phyloP scores from a whole-genome alignment of 2,113 vertebrate genomes.

The Spermophilus dauricus region DNA sequence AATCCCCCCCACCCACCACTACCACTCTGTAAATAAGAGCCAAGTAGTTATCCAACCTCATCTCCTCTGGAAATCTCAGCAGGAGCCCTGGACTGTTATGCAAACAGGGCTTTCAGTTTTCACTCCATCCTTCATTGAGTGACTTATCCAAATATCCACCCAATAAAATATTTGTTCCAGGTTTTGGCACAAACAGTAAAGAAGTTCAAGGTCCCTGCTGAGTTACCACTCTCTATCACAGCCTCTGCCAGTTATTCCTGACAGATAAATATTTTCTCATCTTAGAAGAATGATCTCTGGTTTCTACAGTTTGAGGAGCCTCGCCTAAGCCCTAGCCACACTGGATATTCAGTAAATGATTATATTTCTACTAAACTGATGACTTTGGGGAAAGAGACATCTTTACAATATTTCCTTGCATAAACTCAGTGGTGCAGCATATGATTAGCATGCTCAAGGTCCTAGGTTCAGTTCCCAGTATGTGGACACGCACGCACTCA shows the following conservation, averaged over 20 bases:
- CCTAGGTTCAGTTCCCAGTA: background rate
- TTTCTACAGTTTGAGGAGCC: slow-evolving; percentile 2
- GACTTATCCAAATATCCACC: background rate
- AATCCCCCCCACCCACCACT: background rate
- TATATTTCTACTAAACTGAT: slow-evolving; percentile 14
- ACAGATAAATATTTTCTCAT: slow-evolving; percentile 35
- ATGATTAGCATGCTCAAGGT: background rate
- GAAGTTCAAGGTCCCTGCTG: background rate
- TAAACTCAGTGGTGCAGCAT: background rate
- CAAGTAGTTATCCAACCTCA: background rate
- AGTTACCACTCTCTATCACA: background rate
- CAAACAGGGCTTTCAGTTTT: background rate
- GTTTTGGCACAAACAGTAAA: slow-evolving; percentile 11
- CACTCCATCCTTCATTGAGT: background rate
- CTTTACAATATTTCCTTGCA: slow-evolving; percentile 20
- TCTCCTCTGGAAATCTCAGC: background rate
- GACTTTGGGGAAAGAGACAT: background rate
- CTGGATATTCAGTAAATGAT: background rate
- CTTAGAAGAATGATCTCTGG: background rate
- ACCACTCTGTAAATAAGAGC: background rate
- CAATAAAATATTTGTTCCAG: background rate
- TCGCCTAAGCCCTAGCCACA: background rate
- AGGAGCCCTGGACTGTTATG: background rate
- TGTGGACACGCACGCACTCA: background rate
- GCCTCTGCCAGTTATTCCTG: background rate